Evolutionary conservation across 2,113 vertebrate species (phyloP), one percentile per base, ranked within the genome.

Genomic region (Rhizomys pruinosus): DNA sequence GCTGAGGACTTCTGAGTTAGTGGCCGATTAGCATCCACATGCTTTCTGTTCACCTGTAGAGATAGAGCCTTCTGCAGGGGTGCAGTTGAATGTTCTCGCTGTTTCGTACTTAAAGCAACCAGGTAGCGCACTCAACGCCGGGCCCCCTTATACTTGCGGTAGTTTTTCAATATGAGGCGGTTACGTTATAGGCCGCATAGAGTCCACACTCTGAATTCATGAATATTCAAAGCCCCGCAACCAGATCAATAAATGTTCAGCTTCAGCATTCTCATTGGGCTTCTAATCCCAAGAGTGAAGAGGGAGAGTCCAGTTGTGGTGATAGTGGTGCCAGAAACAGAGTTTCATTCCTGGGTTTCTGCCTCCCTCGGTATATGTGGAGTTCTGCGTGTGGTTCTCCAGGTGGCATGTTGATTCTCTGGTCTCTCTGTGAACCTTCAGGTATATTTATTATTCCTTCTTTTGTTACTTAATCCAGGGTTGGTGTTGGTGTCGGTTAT

Each of bases 41-140:
- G 23, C 19, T 9, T 74, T 42, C 84, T 78, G 44, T 37, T 73
- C 32, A 27, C 78, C 47, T n/a, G n/a, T n/a, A n/a, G 61, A n/a
- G 25, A 16, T 11, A 9, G 84, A n/a, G 0, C 37, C 15, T 19
- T 29, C 1, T 3, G 47, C 1, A n/a, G 32, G 34, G n/a, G 73
- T 3, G n/a, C n/a, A 13, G 22, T n/a, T n/a, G n/a, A n/a, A n/a
- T n/a, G 39, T 34, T 29, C 8, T 37, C 27, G 47, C 5, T n/a
- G n/a, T n/a, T n/a, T n/a, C n/a, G n/a, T 16, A 23, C 3, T 44
- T n/a, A n/a, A n/a, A n/a, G 39, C 34, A 27, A 8, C 11, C 20
- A 69, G 13, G 29, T n/a, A n/a, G n/a, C n/a, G n/a, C n/a, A n/a
- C n/a, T n/a, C n/a, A n/a, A n/a, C n/a, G n/a, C n/a, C n/a, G n/a